phyloP scores from a whole-genome alignment of 2,888 invertebrate genomes.

The Calameuta pallipes region DNA sequence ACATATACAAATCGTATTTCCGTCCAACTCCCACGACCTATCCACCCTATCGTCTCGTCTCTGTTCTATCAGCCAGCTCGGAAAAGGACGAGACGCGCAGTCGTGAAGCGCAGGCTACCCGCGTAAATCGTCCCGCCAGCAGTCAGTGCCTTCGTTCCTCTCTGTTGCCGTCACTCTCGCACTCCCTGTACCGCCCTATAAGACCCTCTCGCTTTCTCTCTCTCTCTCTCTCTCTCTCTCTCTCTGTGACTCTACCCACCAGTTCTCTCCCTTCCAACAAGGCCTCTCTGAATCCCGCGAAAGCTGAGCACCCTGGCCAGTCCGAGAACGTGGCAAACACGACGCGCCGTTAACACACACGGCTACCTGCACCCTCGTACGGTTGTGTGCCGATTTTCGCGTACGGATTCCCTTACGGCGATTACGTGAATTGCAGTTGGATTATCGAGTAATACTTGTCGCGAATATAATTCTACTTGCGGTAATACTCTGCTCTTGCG shows the following conservation, averaged over 20 bases:
- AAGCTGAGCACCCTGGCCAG: conserved; percentile 62
- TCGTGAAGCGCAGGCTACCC: conserved; percentile 47
- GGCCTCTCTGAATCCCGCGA: conserved; percentile 37
- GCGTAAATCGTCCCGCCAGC: conserved; percentile 45
- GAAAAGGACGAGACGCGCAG: conserved; percentile 25
- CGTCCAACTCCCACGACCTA: too few relatives aligned
- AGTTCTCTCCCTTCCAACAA: too few relatives aligned
- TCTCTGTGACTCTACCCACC: too few relatives aligned
- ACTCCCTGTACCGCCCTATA: neutral
- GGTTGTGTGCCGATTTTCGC: too few relatives aligned
- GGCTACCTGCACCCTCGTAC: too few relatives aligned
- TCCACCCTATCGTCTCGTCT: neutral
- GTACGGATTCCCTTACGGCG: too few relatives aligned
- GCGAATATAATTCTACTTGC: too few relatives aligned
- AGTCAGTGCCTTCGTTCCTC: conserved; percentile 27
- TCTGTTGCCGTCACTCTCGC: neutral
- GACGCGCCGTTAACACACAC: conserved; percentile 34
- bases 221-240: too few relatives aligned
- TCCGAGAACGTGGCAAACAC: conserved; percentile 60
- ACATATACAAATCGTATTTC: too few relatives aligned
- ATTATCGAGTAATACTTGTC: too few relatives aligned
- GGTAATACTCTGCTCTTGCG: too few relatives aligned
- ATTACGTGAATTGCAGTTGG: too few relatives aligned
- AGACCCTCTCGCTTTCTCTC: neutral
- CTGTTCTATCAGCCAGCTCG: neutral